Base-by-base conservation (phyloP, 2,888 invertebrate species). In the Apocheima hispidaria region DNA sequence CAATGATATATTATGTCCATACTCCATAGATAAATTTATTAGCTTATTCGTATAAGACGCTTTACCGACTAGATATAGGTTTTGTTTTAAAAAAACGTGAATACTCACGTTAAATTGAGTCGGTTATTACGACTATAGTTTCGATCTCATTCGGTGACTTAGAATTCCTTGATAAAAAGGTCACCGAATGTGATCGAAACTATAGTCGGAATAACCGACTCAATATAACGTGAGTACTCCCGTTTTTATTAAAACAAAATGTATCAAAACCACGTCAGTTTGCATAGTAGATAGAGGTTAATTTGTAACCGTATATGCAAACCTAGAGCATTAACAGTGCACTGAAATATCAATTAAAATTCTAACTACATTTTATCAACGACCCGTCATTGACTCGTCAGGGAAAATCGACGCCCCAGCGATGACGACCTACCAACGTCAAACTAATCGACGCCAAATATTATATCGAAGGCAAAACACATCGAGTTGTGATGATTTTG, bases 401-500 rank as follows among this genome's bases (percentile, higher is more conserved):
- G n/a, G 7, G n/a, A 5, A 20, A 50, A 43, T 18, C 9, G 9
- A 35, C 16, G 12, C 40, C 16, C 28, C 5, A 18, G 4, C 18
- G 33, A 36, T 41, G 36, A 30, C 30, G 36, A 30, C 30, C 40
- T 41, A 14, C 40, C 36, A 46, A 49, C 18, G 49, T 36, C 53
- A 43, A 49, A 21, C 52, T n/a, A 46, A 38, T 48, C 18, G 14
- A 40, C 26, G 52, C 59, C 52, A 55, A 55, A 46, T 51, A 50
- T 50, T 54, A 10, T 33, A 60, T 51, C 23, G 53, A 54, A 54
- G 50, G 54, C 51, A 43, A 23, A 20, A 38, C 28, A 43, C 28
- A 54, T 44, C 54, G 18, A 28, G 20, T 1, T 51, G 40, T 55
- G 57, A 63, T 76, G 76, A 77, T 54, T 77, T 77, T 75, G 72